phyloP scores from a whole-genome alignment of 2,113 vertebrate species.

The Ptilorrhoa leucosticta region DNA sequence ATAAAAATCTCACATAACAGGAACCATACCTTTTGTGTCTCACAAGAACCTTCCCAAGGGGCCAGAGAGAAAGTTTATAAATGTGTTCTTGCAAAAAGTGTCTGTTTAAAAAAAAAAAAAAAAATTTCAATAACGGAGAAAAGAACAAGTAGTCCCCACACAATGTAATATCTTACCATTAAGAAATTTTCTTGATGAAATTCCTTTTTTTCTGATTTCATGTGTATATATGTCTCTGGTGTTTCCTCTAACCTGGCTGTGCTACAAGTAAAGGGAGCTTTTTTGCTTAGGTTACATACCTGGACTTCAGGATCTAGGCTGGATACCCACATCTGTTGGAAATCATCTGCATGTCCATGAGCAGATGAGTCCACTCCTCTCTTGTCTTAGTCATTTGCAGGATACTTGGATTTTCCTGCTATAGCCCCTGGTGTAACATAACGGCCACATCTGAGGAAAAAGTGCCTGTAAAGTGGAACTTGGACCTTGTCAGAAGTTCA shows the following conservation, averaged over 20 bases:
- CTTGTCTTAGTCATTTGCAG: background rate
- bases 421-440: background rate
- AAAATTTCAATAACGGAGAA: fast-evolving
- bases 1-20: background rate
- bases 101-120: background rate
- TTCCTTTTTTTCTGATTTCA: background rate
- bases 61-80: background rate
- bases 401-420: background rate
- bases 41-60: background rate
- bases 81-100: background rate
- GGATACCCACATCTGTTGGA: background rate
- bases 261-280: background rate
- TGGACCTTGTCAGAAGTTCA: background rate
- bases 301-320: background rate
- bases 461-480: background rate
- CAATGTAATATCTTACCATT: background rate
- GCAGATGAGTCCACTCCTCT: background rate
- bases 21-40: background rate
- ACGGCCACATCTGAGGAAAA: background rate
- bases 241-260: background rate
- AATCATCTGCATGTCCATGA: background rate
- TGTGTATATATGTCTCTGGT: too few relatives aligned
- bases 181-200: background rate
- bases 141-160: background rate
- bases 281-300: background rate